These are phyloP conservation scores for Hippasteria phrygiana DNA, from an alignment of 53 echinoderm and acorn worm genomes.

Conservation along the genomic window DNA sequence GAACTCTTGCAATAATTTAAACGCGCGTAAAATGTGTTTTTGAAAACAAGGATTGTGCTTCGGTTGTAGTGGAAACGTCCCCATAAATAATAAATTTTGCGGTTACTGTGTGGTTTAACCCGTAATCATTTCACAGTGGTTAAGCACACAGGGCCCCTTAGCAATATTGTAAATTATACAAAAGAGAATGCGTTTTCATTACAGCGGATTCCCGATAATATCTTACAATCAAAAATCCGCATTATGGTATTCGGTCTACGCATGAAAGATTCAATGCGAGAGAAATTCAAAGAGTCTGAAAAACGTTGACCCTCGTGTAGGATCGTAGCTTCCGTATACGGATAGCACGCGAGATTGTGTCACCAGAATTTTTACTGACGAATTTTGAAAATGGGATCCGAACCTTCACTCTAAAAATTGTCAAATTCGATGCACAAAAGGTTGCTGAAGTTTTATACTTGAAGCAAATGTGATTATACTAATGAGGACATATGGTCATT, in stretches of 20 bases:
- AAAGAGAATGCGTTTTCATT: conserved; percentile 18
- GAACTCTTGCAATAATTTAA: too few relatives aligned
- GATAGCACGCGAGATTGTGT: too few relatives aligned
- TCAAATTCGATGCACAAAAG: too few relatives aligned
- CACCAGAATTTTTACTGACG: too few relatives aligned
- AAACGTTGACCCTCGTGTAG: too few relatives aligned
- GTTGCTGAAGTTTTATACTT: too few relatives aligned
- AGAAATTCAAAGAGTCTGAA: background rate
- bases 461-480: too few relatives aligned
- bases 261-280: conserved; percentile 46
- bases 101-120: conserved; percentile 22
- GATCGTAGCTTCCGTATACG: too few relatives aligned
- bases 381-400: too few relatives aligned
- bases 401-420: too few relatives aligned
- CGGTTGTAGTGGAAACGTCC: background rate
- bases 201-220: conserved; percentile 36
- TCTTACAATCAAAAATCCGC: conserved; percentile 13
- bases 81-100: conserved; percentile 6
- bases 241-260: conserved; percentile 46
- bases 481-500: too few relatives aligned
- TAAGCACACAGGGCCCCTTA: conserved; percentile 2
- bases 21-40: too few relatives aligned
- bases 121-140: conserved; percentile 9
- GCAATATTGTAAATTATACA: conserved; percentile 58
- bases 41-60: background rate